A percentile compares a stretch with the other conserved stretches of the same genome.
These are phyloP conservation scores for Nemotelus nigrinus DNA, from an alignment of 2,888 invertebrate genomes.

Conservation along the genomic window DNA sequence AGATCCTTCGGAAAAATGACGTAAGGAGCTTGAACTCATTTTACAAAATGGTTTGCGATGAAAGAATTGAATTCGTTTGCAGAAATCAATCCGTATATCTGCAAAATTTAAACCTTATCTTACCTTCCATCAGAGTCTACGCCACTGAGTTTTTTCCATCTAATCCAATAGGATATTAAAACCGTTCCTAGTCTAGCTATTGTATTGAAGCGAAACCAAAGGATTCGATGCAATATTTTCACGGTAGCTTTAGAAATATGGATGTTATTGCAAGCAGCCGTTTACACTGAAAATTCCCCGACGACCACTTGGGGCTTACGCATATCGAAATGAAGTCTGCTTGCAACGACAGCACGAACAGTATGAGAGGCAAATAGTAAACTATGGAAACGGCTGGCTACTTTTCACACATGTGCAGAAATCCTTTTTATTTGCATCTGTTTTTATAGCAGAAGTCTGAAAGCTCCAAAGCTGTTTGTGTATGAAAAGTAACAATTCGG, in stretches of 20 bases:
- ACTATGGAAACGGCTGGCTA: neutral
- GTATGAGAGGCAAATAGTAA: neutral
- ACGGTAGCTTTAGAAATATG: constrained; percentile 18
- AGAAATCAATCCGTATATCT: too few species aligned
- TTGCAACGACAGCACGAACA: neutral
- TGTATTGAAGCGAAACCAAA: constrained; percentile 14
- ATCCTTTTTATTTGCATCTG: neutral
- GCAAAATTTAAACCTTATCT: too few species aligned
- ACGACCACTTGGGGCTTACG: constrained; percentile 41
- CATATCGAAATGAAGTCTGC: constrained; percentile 34
- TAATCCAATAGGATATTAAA: neutral
- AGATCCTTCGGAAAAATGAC: too few species aligned
- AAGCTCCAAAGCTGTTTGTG: constrained; percentile 29
- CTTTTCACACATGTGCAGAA: constrained; percentile 28
- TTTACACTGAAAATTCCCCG: constrained; percentile 31
- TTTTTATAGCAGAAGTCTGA: neutral
- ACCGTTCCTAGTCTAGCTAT: constrained; percentile 16
- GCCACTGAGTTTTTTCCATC: neutral
- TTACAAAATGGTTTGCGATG: too few species aligned
- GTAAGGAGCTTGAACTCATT: too few species aligned
- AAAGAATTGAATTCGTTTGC: too few species aligned
- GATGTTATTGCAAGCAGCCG: constrained; percentile 27
- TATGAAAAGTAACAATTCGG: neutral
- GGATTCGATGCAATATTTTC: constrained; percentile 33
- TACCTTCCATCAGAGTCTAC: too few species aligned